These are phyloP conservation scores for Lasioglossum oenotherae DNA, from an alignment of 2,888 invertebrate species.

Conservation along the genomic window DNA sequence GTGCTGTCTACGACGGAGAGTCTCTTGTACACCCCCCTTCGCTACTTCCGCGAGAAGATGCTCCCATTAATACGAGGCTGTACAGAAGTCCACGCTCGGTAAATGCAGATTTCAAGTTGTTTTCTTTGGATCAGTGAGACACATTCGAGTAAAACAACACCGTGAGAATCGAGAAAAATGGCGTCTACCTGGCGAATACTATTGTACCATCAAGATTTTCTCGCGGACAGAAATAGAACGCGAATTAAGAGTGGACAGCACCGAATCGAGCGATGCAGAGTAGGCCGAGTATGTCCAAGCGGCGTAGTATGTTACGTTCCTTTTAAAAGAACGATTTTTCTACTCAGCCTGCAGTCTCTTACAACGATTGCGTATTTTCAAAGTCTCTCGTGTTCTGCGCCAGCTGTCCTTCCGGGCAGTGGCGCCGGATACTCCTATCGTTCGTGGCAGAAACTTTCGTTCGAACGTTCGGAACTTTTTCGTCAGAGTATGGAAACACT, in stretches of 20 bases:
- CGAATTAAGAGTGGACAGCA: not conserved
- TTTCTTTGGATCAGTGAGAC: not conserved
- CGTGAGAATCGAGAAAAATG: not conserved
- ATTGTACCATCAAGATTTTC: not conserved
- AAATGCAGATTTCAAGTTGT: not conserved
- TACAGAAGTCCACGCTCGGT: not conserved
- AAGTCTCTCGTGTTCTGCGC: constrained; percentile 39
- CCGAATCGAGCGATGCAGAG: constrained; percentile 2
- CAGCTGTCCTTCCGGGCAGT: constrained; percentile 24
- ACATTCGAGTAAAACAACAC: not conserved
- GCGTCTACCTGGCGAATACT: not conserved
- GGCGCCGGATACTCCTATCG: constrained; percentile 26
- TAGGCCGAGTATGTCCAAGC: not conserved
- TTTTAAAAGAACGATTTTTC: constrained; percentile 47
- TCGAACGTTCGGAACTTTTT: not conserved
- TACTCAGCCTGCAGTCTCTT: constrained; percentile 42
- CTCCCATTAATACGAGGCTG: not conserved
- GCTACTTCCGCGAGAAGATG: not conserved
- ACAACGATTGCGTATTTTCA: constrained; percentile 44
- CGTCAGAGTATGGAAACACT: not conserved
- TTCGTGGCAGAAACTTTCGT: constrained; percentile 38
- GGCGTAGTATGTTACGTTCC: constrained; percentile 44
- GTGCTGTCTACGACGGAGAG: not conserved
- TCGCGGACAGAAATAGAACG: not conserved
- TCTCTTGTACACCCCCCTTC: not conserved